Evolutionary conservation across 2,888 invertebrate genomes (phyloP), one percentile per base, ranked within the genome.

Genomic region (Oscheius sp.): DNA sequence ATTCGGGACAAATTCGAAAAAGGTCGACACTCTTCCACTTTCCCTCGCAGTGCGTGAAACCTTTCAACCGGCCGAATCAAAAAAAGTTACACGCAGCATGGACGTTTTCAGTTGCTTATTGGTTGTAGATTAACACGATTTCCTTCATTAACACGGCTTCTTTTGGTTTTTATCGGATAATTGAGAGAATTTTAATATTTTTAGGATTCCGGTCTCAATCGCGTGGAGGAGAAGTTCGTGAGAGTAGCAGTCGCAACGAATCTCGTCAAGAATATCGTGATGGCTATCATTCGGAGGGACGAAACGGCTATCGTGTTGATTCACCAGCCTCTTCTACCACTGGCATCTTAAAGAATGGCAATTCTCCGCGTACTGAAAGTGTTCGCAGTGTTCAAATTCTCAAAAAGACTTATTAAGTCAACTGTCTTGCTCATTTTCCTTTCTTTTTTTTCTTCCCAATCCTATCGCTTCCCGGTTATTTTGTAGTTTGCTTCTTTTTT

Each of bases 1-100:
- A 74, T 77, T 64, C 73, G 79, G 59, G 77, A 76, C 68, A 73
- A 71, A 68, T 80, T 80, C 66, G 79, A 80, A 71, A 70, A 74
- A 77, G 79, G 79, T 76, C 65, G 62, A 26, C 33, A 62, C 44
- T 17, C 22, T 30, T 28, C 54, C 56, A 65, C 41, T n/a, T 49
- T 44, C 22, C 65, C 56, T 26, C 54, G 65, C 51, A 64, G 64
- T 64, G 36, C 64, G 64, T 64, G 49, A 17, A 32, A 54, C n/a
- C 5, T 33, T 33, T n/a, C 17, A 5, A 17, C 33, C 33, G 6
- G 12, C 30, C 14, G 32, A 30, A n/a, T 47, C 22, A 8, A 47
- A n/a, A 30, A 30, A 26, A 12, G 50, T 28, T 5, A 33, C 32
- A 54, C 54, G 36, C n/a, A 17, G 51, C 51, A 51, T 51, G 51